phyloP scores from a whole-genome alignment of 2,797 vertebrate species.

The Notolabrus celidotus region DNA sequence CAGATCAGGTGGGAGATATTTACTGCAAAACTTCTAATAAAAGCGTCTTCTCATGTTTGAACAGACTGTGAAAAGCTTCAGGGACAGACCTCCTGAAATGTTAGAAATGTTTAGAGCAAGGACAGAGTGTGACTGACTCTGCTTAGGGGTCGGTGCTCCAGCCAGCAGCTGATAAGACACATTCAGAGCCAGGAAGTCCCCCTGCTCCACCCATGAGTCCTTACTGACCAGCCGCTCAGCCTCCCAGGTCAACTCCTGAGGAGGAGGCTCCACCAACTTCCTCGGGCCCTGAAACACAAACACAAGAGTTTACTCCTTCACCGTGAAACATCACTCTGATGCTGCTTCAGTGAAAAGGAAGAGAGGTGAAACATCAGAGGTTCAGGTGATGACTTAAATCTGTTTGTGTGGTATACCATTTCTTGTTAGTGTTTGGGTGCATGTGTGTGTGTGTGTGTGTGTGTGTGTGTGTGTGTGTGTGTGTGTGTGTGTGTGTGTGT shows the following conservation, averaged over 20 bases:
- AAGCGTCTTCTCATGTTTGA: no score
- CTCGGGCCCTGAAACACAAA: conserved; percentile 32
- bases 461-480: not conserved
- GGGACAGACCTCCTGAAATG: no score
- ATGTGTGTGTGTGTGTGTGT: conserved; percentile 3
- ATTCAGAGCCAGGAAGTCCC: conserved; percentile 71
- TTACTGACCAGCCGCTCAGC: conserved; percentile 25
- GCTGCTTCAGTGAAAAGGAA: no score
- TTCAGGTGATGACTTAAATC: not conserved
- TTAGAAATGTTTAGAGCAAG: no score
- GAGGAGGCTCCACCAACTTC: not conserved
- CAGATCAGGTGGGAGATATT: no score
- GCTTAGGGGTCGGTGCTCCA: conserved; percentile 58
- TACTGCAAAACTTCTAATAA: no score
- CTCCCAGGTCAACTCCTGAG: conserved; percentile 3
- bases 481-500: not conserved
- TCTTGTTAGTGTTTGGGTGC: not conserved
- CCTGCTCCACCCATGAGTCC: conserved; percentile 64
- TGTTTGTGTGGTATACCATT: not conserved
- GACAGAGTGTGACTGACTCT: conserved; percentile 76
- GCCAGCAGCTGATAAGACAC: conserved; percentile 77
- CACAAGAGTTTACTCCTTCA: not conserved
- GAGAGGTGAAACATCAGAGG: not conserved
- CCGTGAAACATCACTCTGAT: no score
- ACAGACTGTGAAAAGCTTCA: no score